Percentiles rank a stretch among this genome's conserved stretches.
Conservation (phyloP, 2,888 invertebrate species). For the Megastigmus dorsalis region DNA sequence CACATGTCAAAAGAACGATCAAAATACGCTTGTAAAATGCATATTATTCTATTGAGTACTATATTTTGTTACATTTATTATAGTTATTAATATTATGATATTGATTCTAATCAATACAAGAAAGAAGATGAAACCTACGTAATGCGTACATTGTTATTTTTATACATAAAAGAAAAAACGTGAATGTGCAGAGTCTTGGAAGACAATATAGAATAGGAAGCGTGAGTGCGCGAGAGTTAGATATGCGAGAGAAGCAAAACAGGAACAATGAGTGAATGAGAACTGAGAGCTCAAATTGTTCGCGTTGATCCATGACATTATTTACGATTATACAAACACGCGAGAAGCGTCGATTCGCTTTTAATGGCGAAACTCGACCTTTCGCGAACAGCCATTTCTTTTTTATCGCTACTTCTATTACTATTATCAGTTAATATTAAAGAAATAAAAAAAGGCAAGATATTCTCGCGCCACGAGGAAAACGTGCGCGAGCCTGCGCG, state of each 20-base stretch:
- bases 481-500: too few species aligned
- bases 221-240: conserved; percentile 45
- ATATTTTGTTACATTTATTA: conserved; percentile 74
- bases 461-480: conserved; percentile 38
- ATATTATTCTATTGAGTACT: conserved; percentile 70
- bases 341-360: conserved; percentile 3
- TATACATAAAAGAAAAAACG: conserved; percentile 60
- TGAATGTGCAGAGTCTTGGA: conserved; percentile 46
- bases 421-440: conserved; percentile 57
- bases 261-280: conserved; percentile 45
- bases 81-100: conserved; percentile 65
- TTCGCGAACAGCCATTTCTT: conserved; percentile 33
- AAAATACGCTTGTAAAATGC: conserved; percentile 75
- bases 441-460: conserved; percentile 55
- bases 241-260: conserved; percentile 50
- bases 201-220: conserved; percentile 45
- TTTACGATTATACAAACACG: conserved; percentile 27
- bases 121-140: conserved; percentile 63
- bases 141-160: conserved; percentile 71
- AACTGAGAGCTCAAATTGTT: conserved; percentile 59
- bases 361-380: conserved; percentile 2
- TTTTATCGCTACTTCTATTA: conserved; percentile 56
- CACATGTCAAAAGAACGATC: conserved; percentile 74
- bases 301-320: conserved; percentile 70
- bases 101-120: conserved; percentile 67